Conservation (phyloP, 2,113 vertebrate genomes). For the Anhinga anhinga region DNA sequence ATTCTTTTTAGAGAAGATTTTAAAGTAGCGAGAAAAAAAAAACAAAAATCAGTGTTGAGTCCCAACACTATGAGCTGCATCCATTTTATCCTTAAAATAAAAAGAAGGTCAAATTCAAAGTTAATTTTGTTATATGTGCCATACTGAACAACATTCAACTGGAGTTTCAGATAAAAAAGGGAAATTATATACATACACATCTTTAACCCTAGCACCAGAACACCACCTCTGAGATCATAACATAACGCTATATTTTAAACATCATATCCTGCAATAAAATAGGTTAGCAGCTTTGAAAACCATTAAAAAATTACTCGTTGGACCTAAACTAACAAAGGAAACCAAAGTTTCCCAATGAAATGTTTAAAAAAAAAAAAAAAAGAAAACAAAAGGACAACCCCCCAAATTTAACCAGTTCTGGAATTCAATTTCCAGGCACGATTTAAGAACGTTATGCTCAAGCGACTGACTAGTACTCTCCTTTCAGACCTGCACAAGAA, state of each 20-base stretch:
- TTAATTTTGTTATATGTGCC: conserved; percentile 70
- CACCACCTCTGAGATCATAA: conserved; percentile 66
- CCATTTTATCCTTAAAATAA: conserved; percentile 54
- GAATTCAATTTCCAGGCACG: conserved; percentile 64
- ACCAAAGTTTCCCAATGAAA: conserved; percentile 60
- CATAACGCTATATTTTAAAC: conserved; percentile 71
- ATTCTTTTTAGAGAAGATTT: conserved; percentile 34
- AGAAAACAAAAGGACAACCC: not conserved
- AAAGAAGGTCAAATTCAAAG: conserved; percentile 61
- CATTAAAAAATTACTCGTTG: conserved; percentile 45
- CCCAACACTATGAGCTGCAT: conserved; percentile 71
- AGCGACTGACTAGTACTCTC: conserved; percentile 35
- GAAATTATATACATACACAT: conserved; percentile 69
- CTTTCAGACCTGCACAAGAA: conserved; percentile 43
- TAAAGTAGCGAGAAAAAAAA: conserved; percentile 53
- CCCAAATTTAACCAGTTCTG: conserved; percentile 43
- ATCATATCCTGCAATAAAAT: conserved; percentile 67
- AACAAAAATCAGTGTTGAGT: conserved; percentile 59
- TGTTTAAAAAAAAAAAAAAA: not conserved
- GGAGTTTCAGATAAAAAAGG: conserved; percentile 72
- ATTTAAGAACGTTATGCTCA: conserved; percentile 57
- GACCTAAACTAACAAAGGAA: conserved; percentile 58
- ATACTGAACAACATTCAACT: conserved; percentile 75
- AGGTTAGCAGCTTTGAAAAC: conserved; percentile 76
- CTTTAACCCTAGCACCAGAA: conserved; percentile 70